Evolutionary conservation across 2,888 invertebrate species (phyloP), one percentile per base, ranked within the genome.

Genomic region (Operophtera brumata): DNA sequence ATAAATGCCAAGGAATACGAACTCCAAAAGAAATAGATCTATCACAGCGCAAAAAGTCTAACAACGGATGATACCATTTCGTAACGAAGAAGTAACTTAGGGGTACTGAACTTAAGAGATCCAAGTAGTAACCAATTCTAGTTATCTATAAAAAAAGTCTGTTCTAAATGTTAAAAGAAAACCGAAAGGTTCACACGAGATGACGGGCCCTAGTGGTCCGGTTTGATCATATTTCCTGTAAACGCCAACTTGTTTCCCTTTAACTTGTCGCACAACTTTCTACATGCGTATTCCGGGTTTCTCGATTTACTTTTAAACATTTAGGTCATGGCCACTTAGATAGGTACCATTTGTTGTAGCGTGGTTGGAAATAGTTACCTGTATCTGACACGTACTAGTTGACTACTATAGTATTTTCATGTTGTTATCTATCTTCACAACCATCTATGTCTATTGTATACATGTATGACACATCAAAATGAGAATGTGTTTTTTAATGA

Each of bases 211-310:
- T 62, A 59, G 58, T 55, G 53, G 52, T 57, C 53, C 48, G 54
- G 52, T 49, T 57, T 59, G 59, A 47, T 58, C 58, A 56, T 63
- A 55, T 67, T 67, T 64, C 80, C 80, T 77, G 80, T 67, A 73
- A 78, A 75, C 70, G 72, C 60, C 59, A 40, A 66, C 64, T 66
- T 47, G 68, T 70, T 78, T 73, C 71, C 76, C 69, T 67, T 67
- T 62, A 67, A 71, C 70, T 68, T 67, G 73, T 66, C 65, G 63
- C 61, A 64, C 75, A 68, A 77, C 80, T 80, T 81, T 80, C 78
- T 75, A 77, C 66, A 60, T 62, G 44, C 40, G 42, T 47, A 57
- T 47, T 55, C 57, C 46, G 49, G 61, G 67, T 58, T 66, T 64
- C 69, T 69, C 62, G 58, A 68, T 67, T 66, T 58, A 59, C 62